Evolutionary conservation across 2,113 vertebrate genomes (phyloP), one percentile per base, ranked within the genome.

Genomic region (Benitochromis conjunctus): DNA sequence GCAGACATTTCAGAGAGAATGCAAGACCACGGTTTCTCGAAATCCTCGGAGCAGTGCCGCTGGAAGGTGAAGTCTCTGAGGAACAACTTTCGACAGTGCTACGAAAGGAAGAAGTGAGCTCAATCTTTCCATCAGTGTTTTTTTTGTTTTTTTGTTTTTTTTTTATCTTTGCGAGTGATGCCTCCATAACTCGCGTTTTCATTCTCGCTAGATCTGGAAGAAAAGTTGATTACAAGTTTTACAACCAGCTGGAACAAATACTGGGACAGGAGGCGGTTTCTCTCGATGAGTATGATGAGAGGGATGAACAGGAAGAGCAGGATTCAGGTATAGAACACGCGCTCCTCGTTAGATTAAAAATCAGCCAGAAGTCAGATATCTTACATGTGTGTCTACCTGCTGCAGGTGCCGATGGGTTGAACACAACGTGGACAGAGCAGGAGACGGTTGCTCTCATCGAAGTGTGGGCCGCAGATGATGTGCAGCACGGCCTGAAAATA

Each of bases 1-100:
- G 89, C 91, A 2, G 91, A 95, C 14, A 94, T 96, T 9, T 91
- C 94, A 0, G 87, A 94, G 54, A 81, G 92, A 13, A 66, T 96
- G 90, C 79, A 76, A 2, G 80, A 86, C 26, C 93, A 92, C 1
- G 94, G 94, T 24, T 92, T 71, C 85, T 34, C 82, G 0, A 96
- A 94, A 87, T 92, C 82, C 5, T 83, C 92, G 0, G 94, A 95
- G 86, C 96, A 96, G 79, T 96, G 96, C 83, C 92, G 94, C 87
- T 93, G 91, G 84, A 96, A 96, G 21, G 90, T 96, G 74, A 94
- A 95, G 55, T 85, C 92, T 0, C 84, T 96, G 76, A 94, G 92
- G 87, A 92, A 91, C 81, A 91, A 93, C 89, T 96, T 95, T 13
- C 90, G 91, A 7, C 93, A 94, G 53, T 91, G 88, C 85, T 94